Conservation (phyloP, 2,113 vertebrate genomes). For the Peromyscus leucopus region DNA sequence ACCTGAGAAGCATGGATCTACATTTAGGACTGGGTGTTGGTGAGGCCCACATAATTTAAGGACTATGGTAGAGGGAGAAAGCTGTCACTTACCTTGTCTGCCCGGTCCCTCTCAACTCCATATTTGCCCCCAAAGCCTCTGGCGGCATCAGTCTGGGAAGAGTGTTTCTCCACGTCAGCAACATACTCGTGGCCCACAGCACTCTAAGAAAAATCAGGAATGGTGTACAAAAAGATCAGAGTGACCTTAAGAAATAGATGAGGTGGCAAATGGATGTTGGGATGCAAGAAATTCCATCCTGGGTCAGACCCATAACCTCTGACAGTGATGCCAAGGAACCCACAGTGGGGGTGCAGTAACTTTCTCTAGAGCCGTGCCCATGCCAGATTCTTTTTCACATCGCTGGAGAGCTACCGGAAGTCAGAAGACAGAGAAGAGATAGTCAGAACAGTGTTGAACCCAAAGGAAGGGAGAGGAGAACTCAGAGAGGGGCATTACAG, state of each 20-base stretch:
- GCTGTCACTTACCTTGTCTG: slow-evolving; percentile 91
- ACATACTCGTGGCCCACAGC: slow-evolving; percentile 94
- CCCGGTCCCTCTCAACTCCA: slow-evolving; percentile 94
- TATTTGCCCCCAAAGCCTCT: slow-evolving; percentile 96
- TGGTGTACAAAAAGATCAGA: background rate
- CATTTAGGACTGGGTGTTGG: background rate
- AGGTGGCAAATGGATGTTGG: background rate
- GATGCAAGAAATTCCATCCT: background rate
- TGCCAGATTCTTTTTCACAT: background rate
- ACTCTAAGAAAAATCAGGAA: slow-evolving; percentile 86
- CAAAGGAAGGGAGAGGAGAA: background rate
- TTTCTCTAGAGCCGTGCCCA: background rate
- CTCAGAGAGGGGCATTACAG: background rate
- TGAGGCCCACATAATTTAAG: background rate
- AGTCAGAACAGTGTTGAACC: background rate
- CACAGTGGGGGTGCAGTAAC: background rate
- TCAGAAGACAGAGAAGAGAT: background rate
- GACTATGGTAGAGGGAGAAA: background rate
- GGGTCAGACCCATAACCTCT: background rate
- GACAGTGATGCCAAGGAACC: background rate
- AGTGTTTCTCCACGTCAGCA: slow-evolving; percentile 92
- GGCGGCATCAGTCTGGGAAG: slow-evolving; percentile 95
- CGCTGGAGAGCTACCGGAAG: background rate
- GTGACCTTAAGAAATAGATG: background rate
- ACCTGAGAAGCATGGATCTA: background rate